Evolutionary conservation across 1,140 invertebrate species (phyloP), one percentile per base, ranked within the genome.

Genomic region (Scylla paramamosain): DNA sequence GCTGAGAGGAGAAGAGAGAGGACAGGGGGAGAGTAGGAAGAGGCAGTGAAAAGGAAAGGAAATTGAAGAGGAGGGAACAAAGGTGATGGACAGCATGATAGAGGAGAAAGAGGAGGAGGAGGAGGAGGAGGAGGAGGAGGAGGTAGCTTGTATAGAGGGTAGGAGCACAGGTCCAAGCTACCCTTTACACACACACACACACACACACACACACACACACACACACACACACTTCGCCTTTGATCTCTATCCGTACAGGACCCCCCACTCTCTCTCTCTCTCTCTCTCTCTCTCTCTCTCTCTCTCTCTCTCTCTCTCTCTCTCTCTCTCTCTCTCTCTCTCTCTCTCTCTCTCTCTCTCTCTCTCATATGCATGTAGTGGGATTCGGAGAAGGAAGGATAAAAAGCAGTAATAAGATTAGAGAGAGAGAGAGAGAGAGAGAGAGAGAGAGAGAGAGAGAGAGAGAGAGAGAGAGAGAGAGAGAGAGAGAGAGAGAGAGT

Each of bases 261-360:
- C 67, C 6, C 67, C 87, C 39, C 31, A 0, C 31, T 89, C 31
- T 89, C 31, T 89, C 31, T 39, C 87, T 39, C 87, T 89, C 87
- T 48, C 31, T 39, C 31, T 89, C 87, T 89, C 87, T 89, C 87
- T 89, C 87, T 28, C 32, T 45, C 87, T 32, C 32, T 89, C 87
- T 39, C 32, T 89, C 87, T 48, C 32, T 89, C 87, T 46, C 87
- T 45, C 31, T 48, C 87, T 45, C 32, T 89, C 87, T 16, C 87
- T 39, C 87, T 39, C 28, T 32, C 31, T 89, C 31, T 89, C 87
- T 39, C 31, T 89, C 31, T 39, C 31, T 89, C 87, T 39, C 88
- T n/a, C 45, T 46, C 45, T 90, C 45, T 52, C 88, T 90, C 39
- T n/a, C 88, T 48, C 67, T 77, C 67, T 77, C 67, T 77, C 67